These are phyloP conservation scores for Aphis gossypii DNA, from an alignment of 1,140 invertebrate genomes.

Conservation along the genomic window DNA sequence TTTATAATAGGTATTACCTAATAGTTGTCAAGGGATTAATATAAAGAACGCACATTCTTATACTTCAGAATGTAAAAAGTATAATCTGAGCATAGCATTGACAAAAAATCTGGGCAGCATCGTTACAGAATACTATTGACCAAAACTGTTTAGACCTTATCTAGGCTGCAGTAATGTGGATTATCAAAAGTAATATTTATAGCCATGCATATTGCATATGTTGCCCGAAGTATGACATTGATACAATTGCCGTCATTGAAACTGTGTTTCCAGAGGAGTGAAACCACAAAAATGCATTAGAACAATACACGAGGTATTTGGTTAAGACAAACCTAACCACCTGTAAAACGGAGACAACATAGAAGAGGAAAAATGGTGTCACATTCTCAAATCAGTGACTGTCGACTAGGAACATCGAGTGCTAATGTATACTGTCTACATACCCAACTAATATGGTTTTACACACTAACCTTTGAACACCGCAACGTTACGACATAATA, in stretches of 20 bases:
- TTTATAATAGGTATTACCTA: conserved; percentile 21
- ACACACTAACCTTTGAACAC: conserved; percentile 36
- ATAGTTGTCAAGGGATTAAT: conserved; percentile 34
- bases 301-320: neutral
- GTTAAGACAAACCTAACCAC: neutral
- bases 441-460: neutral
- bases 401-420: neutral
- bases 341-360: neutral
- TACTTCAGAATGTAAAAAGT: neutral
- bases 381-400: neutral
- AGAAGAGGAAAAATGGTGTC: neutral
- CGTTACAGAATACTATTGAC: neutral
- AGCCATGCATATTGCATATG: too few species aligned
- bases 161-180: neutral
- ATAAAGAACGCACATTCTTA: neutral
- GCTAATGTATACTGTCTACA: neutral
- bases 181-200: neutral
- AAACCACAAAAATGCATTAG: neutral
- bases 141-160: neutral
- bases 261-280: neutral
- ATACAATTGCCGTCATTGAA: neutral
- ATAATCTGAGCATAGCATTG: neutral
- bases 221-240: neutral
- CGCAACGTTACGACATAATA: conserved; percentile 29
- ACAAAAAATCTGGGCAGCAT: neutral